Conservation (phyloP, 2,888 invertebrate genomes). For the Himalopsyche tibetana region DNA sequence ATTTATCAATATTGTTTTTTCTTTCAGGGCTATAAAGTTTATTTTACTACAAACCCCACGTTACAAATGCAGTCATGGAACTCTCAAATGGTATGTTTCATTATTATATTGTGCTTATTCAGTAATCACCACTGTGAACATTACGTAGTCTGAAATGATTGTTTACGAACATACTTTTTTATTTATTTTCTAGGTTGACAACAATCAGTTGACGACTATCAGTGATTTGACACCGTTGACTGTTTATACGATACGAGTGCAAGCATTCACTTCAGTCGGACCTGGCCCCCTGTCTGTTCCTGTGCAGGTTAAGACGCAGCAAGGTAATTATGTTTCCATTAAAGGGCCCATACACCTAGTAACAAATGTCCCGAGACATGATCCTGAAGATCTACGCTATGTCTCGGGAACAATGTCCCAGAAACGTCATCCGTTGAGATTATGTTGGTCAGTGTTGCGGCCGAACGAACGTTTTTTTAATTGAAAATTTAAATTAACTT, state of each 20-base stretch:
- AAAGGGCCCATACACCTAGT: slow-evolving; percentile 59
- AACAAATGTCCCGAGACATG: slow-evolving; percentile 56
- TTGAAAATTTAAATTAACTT: no score
- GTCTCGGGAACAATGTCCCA: no score
- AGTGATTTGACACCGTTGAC: slow-evolving; percentile 93
- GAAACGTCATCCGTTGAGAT: no score
- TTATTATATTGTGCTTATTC: background rate
- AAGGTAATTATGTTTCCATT: slow-evolving; percentile 79
- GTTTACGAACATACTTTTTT: background rate
- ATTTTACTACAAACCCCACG: slow-evolving; percentile 93
- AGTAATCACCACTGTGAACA: background rate
- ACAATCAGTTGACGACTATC: slow-evolving; percentile 93
- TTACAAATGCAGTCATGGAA: slow-evolving; percentile 94
- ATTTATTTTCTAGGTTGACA: slow-evolving; percentile 80
- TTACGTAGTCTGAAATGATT: background rate
- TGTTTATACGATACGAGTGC: slow-evolving; percentile 95
- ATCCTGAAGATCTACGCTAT: no score
- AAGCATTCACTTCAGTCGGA: slow-evolving; percentile 95
- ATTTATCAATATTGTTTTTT: background rate
- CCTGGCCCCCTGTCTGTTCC: slow-evolving; percentile 96
- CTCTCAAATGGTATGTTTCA: slow-evolving; percentile 85
- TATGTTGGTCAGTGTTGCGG: no score
- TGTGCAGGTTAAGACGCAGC: slow-evolving; percentile 98
- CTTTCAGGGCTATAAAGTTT: slow-evolving; percentile 95
- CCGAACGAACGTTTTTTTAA: no score